Conservation (phyloP, 2,797 vertebrate genomes). For the Karalla daura region DNA sequence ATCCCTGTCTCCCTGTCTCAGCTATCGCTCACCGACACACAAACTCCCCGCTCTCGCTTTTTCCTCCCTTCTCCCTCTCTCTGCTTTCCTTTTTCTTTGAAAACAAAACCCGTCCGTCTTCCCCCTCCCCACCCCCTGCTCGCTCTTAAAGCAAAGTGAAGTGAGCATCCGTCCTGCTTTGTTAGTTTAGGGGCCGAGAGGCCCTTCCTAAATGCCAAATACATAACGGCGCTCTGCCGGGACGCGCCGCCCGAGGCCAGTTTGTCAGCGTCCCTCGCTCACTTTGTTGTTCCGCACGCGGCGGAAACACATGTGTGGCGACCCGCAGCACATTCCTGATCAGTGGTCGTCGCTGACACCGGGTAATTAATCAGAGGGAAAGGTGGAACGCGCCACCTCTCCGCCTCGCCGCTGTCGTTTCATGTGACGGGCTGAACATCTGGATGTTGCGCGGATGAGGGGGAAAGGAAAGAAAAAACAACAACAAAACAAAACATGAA, state of each 20-base stretch:
- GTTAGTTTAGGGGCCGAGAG: constrained; percentile 43
- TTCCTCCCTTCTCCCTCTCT: too few species aligned
- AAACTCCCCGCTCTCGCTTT: background rate
- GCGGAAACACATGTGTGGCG: constrained; percentile 7
- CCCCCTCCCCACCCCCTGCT: too few species aligned
- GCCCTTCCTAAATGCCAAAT: constrained; percentile 55
- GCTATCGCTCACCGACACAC: constrained; percentile 26
- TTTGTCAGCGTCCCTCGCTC: constrained; percentile 41
- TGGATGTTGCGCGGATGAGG: constrained; percentile 27
- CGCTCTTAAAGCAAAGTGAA: constrained; percentile 43
- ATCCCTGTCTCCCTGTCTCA: constrained; percentile 51
- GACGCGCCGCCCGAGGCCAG: constrained; percentile 40
- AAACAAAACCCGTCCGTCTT: too few species aligned
- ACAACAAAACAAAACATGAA: constrained; percentile 32
- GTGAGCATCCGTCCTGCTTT: constrained; percentile 55
- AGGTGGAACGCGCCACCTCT: constrained; percentile 7
- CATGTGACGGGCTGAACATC: constrained; percentile 19
- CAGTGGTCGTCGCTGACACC: background rate
- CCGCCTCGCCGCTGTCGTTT: constrained; percentile 19
- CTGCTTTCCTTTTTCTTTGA: background rate
- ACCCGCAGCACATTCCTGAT: background rate
- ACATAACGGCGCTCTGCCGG: constrained; percentile 45
- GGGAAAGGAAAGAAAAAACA: too few species aligned
- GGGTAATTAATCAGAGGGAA: constrained; percentile 19
- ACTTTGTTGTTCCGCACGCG: constrained; percentile 38